Evolutionary conservation across 2,888 invertebrate species (phyloP).

Genomic region (Elysia crispata): DNA sequence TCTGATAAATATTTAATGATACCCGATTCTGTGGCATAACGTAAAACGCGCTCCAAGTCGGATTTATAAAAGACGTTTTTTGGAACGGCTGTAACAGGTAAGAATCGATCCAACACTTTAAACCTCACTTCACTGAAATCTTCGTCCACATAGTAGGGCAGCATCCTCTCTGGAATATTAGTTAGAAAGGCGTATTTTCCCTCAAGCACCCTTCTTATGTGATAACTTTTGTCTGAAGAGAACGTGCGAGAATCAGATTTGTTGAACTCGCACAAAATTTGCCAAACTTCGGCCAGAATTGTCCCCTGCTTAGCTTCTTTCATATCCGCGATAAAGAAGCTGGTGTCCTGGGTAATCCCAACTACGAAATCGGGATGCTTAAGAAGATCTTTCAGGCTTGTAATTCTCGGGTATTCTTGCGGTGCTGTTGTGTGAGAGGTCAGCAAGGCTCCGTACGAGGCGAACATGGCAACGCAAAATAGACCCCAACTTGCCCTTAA

Average conservation of each 20-base stretch:
- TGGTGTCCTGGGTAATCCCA: slow-evolving; percentile 15
- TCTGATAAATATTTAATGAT: no score
- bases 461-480: slow-evolving; percentile 14
- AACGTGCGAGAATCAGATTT: slow-evolving; percentile 31
- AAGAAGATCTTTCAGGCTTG: slow-evolving; percentile 21
- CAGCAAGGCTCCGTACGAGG: slow-evolving; percentile 32
- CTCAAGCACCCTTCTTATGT: slow-evolving; percentile 1
- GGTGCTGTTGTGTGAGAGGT: neutral
- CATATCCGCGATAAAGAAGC: neutral
- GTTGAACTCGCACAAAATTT: slow-evolving; percentile 17
- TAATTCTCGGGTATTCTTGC: neutral
- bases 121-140: no score
- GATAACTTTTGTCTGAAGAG: neutral
- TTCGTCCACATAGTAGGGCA: no score
- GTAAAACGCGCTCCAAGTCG: no score
- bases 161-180: no score
- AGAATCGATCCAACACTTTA: no score
- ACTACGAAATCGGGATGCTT: neutral
- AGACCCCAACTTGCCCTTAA: slow-evolving; percentile 21
- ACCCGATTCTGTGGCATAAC: no score
- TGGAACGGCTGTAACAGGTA: slow-evolving; percentile 1
- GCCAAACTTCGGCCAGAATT: neutral
- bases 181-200: slow-evolving; percentile 21
- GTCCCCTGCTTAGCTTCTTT: neutral
- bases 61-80: slow-evolving; percentile 22